phyloP scores from a whole-genome alignment of 2,797 vertebrate species.

The Darevskia nairensis region DNA sequence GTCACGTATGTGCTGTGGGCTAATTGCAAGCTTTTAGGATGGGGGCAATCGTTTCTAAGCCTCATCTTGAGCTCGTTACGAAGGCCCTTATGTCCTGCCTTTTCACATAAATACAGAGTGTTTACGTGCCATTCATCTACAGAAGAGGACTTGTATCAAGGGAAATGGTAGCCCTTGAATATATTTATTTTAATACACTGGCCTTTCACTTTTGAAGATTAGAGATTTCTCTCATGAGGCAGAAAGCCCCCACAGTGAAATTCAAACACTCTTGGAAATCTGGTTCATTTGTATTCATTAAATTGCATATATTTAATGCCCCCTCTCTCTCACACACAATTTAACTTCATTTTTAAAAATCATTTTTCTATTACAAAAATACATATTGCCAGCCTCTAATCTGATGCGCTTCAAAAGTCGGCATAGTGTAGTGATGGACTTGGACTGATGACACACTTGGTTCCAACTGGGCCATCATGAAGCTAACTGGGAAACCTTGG shows the following conservation, averaged over 20 bases:
- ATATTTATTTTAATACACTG: constrained; percentile 53
- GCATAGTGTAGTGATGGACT: background rate
- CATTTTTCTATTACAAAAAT: background rate
- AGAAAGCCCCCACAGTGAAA: constrained; percentile 45
- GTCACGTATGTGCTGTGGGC: fast-evolving
- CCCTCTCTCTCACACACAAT: background rate
- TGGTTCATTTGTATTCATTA: constrained; percentile 43
- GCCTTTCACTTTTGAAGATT: constrained; percentile 48
- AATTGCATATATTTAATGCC: background rate
- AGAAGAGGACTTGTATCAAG: constrained; percentile 43
- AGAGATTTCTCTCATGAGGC: constrained; percentile 12
- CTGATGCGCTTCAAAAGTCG: background rate
- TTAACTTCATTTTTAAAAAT: background rate
- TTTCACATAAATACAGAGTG: constrained; percentile 34
- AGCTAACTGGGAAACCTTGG: background rate
- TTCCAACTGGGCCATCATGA: background rate
- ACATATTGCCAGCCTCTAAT: background rate
- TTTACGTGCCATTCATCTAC: constrained; percentile 43
- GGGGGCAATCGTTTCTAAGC: background rate
- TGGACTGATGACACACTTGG: background rate
- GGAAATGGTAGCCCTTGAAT: constrained; percentile 3
- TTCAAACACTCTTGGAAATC: background rate
- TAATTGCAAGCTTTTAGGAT: constrained; percentile 7
- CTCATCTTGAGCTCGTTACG: constrained; percentile 35
- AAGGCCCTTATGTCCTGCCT: background rate